Evolutionary conservation across 2,797 vertebrate species (phyloP).

Genomic region (Chaenodraco wilsoni): DNA sequence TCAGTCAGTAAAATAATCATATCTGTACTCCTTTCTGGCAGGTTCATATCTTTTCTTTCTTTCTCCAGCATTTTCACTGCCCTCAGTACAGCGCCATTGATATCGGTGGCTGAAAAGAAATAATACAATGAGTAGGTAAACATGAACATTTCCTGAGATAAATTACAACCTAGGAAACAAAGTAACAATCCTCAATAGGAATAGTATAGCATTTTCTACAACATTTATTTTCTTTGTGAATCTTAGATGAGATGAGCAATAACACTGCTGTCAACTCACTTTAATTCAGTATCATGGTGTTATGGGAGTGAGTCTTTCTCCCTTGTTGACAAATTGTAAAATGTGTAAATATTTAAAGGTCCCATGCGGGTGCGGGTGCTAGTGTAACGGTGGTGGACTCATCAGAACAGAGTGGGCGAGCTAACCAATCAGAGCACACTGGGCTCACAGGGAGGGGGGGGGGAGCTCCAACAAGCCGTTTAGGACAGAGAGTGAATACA

Average conservation of each 20-base stretch:
- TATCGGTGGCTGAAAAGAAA: slow-evolving; percentile 86
- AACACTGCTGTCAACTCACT: not conserved
- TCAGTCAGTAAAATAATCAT: slow-evolving; percentile 93
- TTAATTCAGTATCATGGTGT: no score
- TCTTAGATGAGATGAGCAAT: no score
- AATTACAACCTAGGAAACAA: not conserved
- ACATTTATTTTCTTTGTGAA: no score
- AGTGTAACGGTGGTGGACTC: no score
- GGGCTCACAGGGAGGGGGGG: no score
- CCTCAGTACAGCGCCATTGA: slow-evolving; percentile 83
- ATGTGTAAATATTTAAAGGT: not conserved
- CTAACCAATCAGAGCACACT: no score
- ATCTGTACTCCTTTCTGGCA: slow-evolving; percentile 81
- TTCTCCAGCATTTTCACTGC: slow-evolving; percentile 77
- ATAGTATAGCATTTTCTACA: no score
- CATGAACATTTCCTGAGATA: not conserved
- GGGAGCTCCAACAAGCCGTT: no score
- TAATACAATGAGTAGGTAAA: slow-evolving; percentile 11
- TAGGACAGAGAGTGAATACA: no score
- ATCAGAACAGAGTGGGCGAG: no score
- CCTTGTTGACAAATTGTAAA: slow-evolving; percentile 2
- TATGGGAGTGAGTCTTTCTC: no score
- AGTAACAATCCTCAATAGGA: not conserved
- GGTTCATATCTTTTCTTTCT: slow-evolving; percentile 60
- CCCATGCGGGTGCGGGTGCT: no score